Conservation (phyloP, 2,797 vertebrate species). For the Tapirus indicus region DNA sequence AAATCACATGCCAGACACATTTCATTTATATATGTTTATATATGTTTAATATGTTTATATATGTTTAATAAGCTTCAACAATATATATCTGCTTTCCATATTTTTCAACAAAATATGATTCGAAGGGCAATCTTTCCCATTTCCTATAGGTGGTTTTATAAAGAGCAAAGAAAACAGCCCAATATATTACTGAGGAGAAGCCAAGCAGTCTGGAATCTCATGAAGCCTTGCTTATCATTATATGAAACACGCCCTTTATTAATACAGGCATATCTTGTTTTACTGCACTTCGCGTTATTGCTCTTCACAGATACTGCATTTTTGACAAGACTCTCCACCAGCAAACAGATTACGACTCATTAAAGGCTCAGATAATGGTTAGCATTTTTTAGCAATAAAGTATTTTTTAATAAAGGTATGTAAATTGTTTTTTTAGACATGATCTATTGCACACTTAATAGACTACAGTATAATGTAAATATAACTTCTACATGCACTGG, state of each 20-base stretch:
- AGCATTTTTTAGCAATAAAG: no score
- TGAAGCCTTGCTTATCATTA: not conserved
- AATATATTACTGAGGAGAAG: not conserved
- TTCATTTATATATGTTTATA: not conserved
- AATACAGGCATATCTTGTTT: not conserved
- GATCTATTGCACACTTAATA: no score
- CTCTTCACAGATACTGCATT: no score
- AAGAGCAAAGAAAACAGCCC: not conserved
- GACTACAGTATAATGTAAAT: no score
- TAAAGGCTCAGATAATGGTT: no score
- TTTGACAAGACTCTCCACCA: no score
- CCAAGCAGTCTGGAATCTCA: not conserved
- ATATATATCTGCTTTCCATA: not conserved
- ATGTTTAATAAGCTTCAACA: conserved; percentile 34
- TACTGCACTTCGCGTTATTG: no score
- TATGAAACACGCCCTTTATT: not conserved
- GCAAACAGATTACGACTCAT: no score
- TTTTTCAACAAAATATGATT: conserved; percentile 40
- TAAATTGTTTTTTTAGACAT: no score
- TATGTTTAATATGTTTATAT: conserved; percentile 7
- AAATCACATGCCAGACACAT: not conserved
- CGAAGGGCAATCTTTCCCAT: not conserved
- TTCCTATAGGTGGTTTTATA: not conserved
- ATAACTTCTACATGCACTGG: no score
- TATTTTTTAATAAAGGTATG: no score